Percentiles rank a stretch among this genome's conserved stretches.
These are phyloP conservation scores for Prolemur simus DNA, from an alignment of 2,113 vertebrate species.

Conservation along the genomic window DNA sequence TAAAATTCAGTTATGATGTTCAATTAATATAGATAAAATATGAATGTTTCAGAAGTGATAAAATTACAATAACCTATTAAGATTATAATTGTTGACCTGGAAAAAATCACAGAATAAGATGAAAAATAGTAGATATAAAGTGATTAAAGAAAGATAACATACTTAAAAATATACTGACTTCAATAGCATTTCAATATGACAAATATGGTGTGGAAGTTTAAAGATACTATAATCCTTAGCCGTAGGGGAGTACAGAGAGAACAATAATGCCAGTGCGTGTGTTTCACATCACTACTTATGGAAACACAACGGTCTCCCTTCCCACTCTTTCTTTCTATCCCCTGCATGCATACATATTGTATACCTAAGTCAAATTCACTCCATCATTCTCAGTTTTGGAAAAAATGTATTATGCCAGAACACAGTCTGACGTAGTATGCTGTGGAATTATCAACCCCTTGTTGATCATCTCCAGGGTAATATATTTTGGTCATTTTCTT, in stretches of 20 bases:
- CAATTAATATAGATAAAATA: not conserved
- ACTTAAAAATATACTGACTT: not conserved
- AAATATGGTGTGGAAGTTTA: not conserved
- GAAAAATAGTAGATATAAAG: not conserved
- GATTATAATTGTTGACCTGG: not conserved
- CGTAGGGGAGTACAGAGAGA: fast-evolving
- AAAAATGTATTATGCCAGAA: not conserved
- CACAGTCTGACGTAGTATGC: not conserved
- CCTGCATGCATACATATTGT: not conserved
- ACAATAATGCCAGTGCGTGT: not conserved
- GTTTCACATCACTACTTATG: not conserved
- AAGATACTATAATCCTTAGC: not conserved
- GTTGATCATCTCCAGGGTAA: not conserved
- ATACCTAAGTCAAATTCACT: not conserved
- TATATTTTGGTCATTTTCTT: not conserved
- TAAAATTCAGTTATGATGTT: not conserved
- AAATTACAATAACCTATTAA: not conserved
- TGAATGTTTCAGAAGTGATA: not conserved
- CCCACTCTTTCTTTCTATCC: fast-evolving
- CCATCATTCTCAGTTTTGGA: not conserved
- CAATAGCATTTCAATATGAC: not conserved
- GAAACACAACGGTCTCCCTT: not conserved
- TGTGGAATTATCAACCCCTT: not conserved
- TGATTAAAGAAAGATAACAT: not conserved
- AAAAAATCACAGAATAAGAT: not conserved